Conservation (phyloP, 2,113 vertebrate genomes). For the Ellobius talpinus region DNA sequence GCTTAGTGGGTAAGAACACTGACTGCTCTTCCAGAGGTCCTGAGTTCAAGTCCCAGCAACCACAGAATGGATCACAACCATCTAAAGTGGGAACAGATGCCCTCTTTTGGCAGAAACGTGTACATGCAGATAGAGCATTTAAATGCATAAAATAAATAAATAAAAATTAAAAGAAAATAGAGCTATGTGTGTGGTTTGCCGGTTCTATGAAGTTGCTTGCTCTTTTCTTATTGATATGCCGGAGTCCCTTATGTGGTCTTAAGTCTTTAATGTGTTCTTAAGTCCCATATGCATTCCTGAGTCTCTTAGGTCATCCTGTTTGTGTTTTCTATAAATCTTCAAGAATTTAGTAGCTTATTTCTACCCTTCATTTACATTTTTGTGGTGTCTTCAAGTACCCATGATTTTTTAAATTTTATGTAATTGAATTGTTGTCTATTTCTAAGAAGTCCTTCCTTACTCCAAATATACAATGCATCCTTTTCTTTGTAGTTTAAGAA, state of each 20-base stretch:
- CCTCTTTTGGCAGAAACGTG: no score
- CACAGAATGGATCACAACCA: no score
- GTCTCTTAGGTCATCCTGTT: background rate
- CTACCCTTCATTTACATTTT: background rate
- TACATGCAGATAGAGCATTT: no score
- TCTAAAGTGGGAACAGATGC: no score
- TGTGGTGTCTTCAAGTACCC: background rate
- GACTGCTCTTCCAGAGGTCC: no score
- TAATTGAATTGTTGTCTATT: constrained; percentile 7
- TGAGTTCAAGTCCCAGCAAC: no score
- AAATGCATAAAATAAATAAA: no score
- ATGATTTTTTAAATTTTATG: background rate
- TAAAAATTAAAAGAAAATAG: no score
- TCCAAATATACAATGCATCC: background rate
- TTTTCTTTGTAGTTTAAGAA: background rate
- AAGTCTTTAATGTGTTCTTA: background rate
- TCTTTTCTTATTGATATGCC: constrained; percentile 1
- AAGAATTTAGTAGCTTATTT: background rate
- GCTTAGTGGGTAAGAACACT: no score
- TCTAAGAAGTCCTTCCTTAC: background rate
- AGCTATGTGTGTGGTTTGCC: background rate
- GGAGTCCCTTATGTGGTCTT: background rate
- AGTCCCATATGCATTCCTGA: background rate
- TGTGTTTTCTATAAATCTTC: background rate
- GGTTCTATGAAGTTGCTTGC: background rate